phyloP scores from a whole-genome alignment of 1,140 invertebrate species.

The Caenorhabditis tropicalis region DNA sequence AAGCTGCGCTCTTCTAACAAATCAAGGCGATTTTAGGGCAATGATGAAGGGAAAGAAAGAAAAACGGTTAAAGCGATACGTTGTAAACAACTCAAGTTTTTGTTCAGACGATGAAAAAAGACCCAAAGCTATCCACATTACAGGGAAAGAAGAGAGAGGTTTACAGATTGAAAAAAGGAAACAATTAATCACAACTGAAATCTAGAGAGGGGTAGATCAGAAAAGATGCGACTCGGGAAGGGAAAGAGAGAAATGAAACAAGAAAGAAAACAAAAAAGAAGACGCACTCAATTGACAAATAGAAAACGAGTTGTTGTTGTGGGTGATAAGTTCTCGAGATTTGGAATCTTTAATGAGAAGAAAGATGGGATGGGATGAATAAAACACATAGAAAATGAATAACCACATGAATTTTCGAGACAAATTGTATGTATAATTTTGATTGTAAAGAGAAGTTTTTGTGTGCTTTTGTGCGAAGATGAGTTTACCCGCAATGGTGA shows the following conservation, averaged over 20 bases:
- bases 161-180: background rate
- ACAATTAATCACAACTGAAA: slow-evolving; percentile 37
- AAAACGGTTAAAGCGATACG: background rate
- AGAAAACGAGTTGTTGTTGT: slow-evolving; percentile 26
- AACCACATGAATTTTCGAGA: slow-evolving; percentile 11
- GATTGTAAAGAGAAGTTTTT: background rate
- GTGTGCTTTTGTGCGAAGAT: background rate
- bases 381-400: slow-evolving; percentile 36
- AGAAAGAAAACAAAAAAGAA: background rate
- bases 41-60: background rate
- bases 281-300: background rate
- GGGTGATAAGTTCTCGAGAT: slow-evolving; percentile 30
- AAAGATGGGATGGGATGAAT: slow-evolving; percentile 19
- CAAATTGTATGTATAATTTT: background rate
- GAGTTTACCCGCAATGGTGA: background rate
- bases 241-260: background rate
- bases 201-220: slow-evolving; percentile 16
- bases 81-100: slow-evolving; percentile 42
- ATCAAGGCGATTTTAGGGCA: slow-evolving; percentile 22
- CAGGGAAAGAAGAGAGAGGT: background rate
- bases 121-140: background rate
- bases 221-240: slow-evolving; percentile 4
- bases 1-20: slow-evolving; percentile 33
- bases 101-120: slow-evolving; percentile 30
- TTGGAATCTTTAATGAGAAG: background rate